These are phyloP conservation scores for Temnopleurus reevesii DNA, from an alignment of 53 echinoderm and acorn worm species.

Conservation along the genomic window DNA sequence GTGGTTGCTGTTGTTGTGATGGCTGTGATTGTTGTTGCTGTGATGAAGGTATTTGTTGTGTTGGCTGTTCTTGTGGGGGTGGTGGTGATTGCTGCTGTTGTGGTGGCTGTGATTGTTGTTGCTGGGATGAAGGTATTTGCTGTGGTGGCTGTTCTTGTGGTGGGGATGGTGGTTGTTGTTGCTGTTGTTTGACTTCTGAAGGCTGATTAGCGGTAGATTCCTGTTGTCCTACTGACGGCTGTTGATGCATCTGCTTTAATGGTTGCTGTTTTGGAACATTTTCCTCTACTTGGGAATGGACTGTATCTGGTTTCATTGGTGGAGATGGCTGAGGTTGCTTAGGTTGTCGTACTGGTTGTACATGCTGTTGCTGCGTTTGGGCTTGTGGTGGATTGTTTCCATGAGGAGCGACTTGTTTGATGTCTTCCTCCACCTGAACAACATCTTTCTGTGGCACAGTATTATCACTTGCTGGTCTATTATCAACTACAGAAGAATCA, in stretches of 20 bases:
- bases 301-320: neutral
- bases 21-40: neutral
- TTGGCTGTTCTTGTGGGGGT: neutral
- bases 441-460: neutral
- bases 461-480: neutral
- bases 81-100: neutral
- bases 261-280: neutral
- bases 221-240: neutral
- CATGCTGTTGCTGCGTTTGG: conserved; percentile 20
- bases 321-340: neutral
- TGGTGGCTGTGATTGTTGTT: neutral
- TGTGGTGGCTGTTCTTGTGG: neutral
- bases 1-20: neutral
- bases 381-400: neutral
- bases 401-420: neutral
- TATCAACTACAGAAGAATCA: neutral
- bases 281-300: neutral
- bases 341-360: neutral
- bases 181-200: too few relatives aligned
- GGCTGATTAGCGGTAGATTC: neutral
- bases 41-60: neutral
- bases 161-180: neutral
- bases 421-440: neutral
- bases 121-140: neutral
- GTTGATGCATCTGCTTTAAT: neutral